Evolutionary conservation across 1,140 invertebrate species (phyloP), one percentile per base, ranked within the genome.

Genomic region (Leptoteleia sp.): DNA sequence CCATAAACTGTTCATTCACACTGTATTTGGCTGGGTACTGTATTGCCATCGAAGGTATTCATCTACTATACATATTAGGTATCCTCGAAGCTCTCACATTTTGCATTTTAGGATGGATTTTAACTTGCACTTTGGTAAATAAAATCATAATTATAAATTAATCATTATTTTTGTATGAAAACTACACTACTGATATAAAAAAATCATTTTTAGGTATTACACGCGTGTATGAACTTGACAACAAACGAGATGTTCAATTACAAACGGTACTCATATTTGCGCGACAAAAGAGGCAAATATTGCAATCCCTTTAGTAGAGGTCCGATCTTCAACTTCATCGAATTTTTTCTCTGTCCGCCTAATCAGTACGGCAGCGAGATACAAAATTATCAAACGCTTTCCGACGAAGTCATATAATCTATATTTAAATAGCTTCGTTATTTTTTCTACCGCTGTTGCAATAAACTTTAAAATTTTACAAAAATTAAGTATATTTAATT

Each of bases 171-270:
- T n/a, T n/a, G n/a, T n/a, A n/a, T n/a, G n/a, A n/a, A n/a, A n/a
- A n/a, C n/a, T n/a, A n/a, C n/a, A n/a, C n/a, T n/a, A n/a, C n/a
- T n/a, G n/a, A n/a, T n/a, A n/a, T n/a, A n/a, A n/a, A n/a, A n/a
- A n/a, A 12, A 35, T 35, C 8, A 4, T 54, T 55, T 57, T 55
- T 76, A 96, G 95, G 92, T 96, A 25, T 87, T 96, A 5, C 95
- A 96, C 84, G 95, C 95, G 1, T 96, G 94, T 79, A 94, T 96
- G 93, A 98, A 97, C 89, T 88, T 98, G 9, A 98, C 96, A 5
- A 97, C 96, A 11, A 98, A 98, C 84, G 97, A 98, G 88, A 95
- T 96, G 93, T 96, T 97, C 81, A 97, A 97, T 89, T 96, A 96
- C 81, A 96, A 97, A 83, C 91, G 95, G 13, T 98, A 97, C 84